Conservation (phyloP, 2,888 invertebrate species). For the Trissonchulus latispiculum region DNA sequence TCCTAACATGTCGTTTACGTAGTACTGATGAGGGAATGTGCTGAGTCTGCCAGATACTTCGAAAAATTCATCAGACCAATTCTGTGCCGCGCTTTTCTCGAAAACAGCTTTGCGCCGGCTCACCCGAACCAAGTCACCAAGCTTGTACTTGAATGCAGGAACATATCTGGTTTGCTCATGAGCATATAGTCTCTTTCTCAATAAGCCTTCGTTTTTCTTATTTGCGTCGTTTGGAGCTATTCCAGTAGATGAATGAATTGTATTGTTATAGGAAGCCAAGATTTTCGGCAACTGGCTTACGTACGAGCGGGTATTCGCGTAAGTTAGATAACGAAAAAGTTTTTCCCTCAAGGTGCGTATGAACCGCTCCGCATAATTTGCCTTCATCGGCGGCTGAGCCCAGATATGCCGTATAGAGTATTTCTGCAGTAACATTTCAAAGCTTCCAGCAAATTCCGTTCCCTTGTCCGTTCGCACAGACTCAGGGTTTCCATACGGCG, state of each 20-base stretch:
- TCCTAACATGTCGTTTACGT: not conserved
- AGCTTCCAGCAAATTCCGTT: not conserved
- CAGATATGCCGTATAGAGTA: not conserved
- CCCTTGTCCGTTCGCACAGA: not conserved
- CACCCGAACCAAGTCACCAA: no score
- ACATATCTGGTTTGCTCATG: no score
- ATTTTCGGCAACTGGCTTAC: not conserved
- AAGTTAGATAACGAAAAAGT: not conserved
- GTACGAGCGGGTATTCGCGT: not conserved
- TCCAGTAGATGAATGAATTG: not conserved
- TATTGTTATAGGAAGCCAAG: not conserved
- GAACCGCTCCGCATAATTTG: not conserved
- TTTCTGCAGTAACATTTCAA: not conserved
- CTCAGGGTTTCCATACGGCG: no score
- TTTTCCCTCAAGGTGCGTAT: not conserved
- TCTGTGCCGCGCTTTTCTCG: no score
- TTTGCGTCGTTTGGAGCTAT: not conserved
- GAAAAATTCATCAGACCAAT: slow-evolving; percentile 4
- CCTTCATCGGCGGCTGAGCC: not conserved
- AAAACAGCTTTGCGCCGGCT: no score
- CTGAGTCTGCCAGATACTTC: not conserved
- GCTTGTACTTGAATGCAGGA: no score
- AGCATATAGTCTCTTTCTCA: no score
- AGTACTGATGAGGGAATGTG: not conserved
- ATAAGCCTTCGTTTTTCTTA: no score